phyloP scores from a whole-genome alignment of 2,113 vertebrate genomes.

The Muntiacus reevesi region DNA sequence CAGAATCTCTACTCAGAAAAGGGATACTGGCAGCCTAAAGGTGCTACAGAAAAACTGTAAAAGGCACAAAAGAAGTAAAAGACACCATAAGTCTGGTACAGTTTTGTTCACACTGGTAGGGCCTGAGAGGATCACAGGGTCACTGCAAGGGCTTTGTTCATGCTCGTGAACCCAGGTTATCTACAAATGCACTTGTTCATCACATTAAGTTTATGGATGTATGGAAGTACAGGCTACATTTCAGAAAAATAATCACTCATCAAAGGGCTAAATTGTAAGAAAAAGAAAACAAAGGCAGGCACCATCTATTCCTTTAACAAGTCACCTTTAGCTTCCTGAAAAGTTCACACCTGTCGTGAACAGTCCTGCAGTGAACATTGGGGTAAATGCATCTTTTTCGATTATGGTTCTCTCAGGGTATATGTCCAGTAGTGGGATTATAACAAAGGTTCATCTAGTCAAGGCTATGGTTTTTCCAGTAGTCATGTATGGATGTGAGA shows the following conservation, averaged over 20 bases:
- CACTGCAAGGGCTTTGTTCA: no score
- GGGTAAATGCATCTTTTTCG: neutral
- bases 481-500: neutral
- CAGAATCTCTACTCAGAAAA: neutral
- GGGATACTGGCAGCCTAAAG: neutral
- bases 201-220: neutral
- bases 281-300: neutral
- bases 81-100: neutral
- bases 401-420: neutral
- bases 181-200: neutral
- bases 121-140: neutral
- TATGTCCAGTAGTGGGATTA: neutral
- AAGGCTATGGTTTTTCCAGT: neutral
- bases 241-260: neutral
- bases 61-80: neutral
- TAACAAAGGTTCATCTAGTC: neutral
- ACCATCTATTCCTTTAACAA: neutral
- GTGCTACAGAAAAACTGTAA: neutral
- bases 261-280: neutral
- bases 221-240: neutral
- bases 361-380: neutral
- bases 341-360: neutral
- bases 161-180: neutral
- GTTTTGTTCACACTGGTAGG: neutral
- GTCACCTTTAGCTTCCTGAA: slow-evolving; percentile 36